Base-by-base conservation (phyloP, 2,797 vertebrate species). In the Novumbra hubbsi region DNA sequence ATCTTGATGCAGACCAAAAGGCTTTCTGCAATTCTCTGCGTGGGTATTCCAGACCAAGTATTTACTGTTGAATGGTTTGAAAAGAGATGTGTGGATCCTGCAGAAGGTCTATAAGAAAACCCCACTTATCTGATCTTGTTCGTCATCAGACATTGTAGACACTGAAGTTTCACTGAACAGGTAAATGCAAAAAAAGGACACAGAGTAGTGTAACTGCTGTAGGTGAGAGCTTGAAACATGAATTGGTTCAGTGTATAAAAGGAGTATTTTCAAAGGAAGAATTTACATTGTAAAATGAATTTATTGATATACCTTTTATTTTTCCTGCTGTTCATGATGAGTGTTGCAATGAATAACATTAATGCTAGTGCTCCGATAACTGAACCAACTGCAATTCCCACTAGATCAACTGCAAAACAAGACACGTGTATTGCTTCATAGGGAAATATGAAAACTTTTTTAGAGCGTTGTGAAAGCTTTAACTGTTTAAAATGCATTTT, bases 321-420 rank as follows among this genome's bases (percentile, higher is more conserved):
- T 72, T 83, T 93, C 48, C 68, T 88, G 74, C 80, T 73, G 78
- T 88, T 21, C 41, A 93, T 62, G 0, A 92, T 84, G 12, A 85
- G 14, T 3, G 91, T 28, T 2, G 78, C 72, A 9, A 82, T 79
- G 19, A 94, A 83, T 0, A 86, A 52, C 63, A 87, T 88, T 55
- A 94, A 67, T 0, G 83, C 65, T 0, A 92, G 6, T 3, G 84
- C 71, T 72, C 94, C 95, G 0, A 96, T 80, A 45, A 96, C 68
- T 63, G 91, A 86, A 65, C 93, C 93, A 2, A 93, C 86, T 7
- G 95, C 12, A 60, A 96, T 93, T 0, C 92, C 69, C 62, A 93
- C 66, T 0, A 88, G 38, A 8, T 90, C 90, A 75, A 55, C 95
- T 96, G 86, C 72, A 73, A 85, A 80, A 77, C 63, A 48, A 3